Conservation (phyloP, 1,140 invertebrate genomes). For the Grapholita molesta region DNA sequence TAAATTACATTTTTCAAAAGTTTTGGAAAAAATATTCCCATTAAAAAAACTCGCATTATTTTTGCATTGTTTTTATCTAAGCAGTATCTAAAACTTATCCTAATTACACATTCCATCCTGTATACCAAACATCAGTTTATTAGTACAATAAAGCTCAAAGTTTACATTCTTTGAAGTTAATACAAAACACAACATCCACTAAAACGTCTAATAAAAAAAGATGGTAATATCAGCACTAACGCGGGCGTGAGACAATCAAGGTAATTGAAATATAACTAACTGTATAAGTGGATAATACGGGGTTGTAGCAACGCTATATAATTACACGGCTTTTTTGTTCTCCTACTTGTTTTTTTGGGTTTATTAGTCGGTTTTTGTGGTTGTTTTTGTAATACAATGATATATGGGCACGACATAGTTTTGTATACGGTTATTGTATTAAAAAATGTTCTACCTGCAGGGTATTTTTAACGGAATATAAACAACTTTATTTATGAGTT, state of each 20-base stretch:
- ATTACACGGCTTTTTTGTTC: background rate
- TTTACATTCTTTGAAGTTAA: no score
- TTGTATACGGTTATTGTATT: background rate
- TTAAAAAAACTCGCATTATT: no score
- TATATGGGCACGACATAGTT: background rate
- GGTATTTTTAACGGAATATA: background rate
- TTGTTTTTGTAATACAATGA: background rate
- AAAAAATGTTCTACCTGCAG: background rate
- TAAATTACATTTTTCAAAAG: no score
- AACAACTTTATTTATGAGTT: no score
- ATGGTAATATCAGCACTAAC: background rate
- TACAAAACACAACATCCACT: background rate
- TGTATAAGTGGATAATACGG: background rate
- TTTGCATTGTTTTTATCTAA: no score
- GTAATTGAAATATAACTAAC: slow-evolving; percentile 12
- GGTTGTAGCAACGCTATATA: slow-evolving; percentile 6
- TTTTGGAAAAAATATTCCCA: no score
- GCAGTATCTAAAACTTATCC: no score
- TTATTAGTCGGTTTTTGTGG: background rate
- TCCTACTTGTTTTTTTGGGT: background rate
- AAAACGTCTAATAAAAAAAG: slow-evolving; percentile 1
- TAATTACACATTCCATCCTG: no score
- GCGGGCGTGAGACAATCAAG: background rate
- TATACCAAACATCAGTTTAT: no score
- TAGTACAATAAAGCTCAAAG: no score